A percentile compares a stretch with the other conserved stretches of the same genome.
Evolutionary conservation across 2,797 vertebrate genomes (phyloP).

Genomic region (Austrolebias charrua): DNA sequence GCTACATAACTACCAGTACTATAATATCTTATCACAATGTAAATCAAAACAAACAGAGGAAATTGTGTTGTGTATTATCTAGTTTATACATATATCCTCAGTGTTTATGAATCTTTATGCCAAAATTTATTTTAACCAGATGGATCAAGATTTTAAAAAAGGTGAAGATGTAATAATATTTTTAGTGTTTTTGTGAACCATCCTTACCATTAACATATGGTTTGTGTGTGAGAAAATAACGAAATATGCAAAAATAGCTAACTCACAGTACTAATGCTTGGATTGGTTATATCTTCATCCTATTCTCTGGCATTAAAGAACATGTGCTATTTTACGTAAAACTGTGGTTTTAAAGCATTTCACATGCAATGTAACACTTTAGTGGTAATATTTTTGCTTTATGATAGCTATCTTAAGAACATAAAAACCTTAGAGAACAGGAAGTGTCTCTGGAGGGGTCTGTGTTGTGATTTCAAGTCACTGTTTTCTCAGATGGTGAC

Average conservation of each 20-base stretch:
- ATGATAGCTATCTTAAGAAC: too few relatives aligned
- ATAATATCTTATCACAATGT: slow-evolving; percentile 12
- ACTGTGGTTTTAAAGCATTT: too few relatives aligned
- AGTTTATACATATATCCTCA: background rate
- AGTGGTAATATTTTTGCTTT: too few relatives aligned
- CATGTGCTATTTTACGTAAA: too few relatives aligned
- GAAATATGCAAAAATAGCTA: too few relatives aligned
- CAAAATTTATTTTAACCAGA: slow-evolving; percentile 27
- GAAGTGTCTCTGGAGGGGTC: background rate
- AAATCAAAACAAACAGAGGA: slow-evolving; percentile 30
- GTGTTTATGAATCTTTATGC: slow-evolving; percentile 24
- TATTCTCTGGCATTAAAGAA: too few relatives aligned
- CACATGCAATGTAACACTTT: too few relatives aligned
- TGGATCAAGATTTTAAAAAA: slow-evolving; percentile 31
- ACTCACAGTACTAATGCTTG: too few relatives aligned
- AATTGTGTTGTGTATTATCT: slow-evolving; percentile 15
- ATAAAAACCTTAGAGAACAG: too few relatives aligned
- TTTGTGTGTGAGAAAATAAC: background rate
- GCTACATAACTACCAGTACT: slow-evolving; percentile 24
- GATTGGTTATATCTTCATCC: too few relatives aligned
- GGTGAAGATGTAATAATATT: too few relatives aligned
- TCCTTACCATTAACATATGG: background rate
- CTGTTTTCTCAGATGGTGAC: slow-evolving; percentile 1
- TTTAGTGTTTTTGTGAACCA: slow-evolving; percentile 21
- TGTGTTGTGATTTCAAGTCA: background rate